phyloP scores from a whole-genome alignment of 2,113 vertebrate genomes.

The Phoxinus phoxinus region DNA sequence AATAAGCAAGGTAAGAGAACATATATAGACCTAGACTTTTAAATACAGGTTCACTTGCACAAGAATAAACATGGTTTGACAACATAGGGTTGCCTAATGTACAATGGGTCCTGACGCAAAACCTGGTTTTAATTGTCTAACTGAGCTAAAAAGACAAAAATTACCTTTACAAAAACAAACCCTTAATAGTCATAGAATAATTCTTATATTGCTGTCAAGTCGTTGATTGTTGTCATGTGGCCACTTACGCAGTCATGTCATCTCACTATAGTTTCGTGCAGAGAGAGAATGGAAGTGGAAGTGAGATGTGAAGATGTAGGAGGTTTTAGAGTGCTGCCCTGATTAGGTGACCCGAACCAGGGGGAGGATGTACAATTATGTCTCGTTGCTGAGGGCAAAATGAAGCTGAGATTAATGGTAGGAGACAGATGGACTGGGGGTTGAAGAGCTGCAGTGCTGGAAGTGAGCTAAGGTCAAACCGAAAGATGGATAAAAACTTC shows the following conservation, averaged over 20 bases:
- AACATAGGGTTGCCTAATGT: background rate
- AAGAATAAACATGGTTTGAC: background rate
- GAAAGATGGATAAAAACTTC: conserved; percentile 17
- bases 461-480: conserved; percentile 34
- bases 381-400: conserved; percentile 8
- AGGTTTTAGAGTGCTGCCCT: conserved; percentile 27
- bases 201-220: background rate
- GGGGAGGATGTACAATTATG: conserved; percentile 35
- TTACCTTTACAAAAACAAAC: background rate
- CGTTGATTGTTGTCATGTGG: background rate
- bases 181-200: background rate
- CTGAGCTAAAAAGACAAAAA: background rate
- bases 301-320: conserved; percentile 30
- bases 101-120: background rate
- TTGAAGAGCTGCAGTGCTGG: conserved; percentile 11
- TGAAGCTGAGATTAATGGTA: conserved; percentile 35
- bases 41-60: background rate
- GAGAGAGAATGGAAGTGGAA: background rate
- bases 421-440: conserved; percentile 38
- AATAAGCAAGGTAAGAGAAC: background rate
- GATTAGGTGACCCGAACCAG: conserved; percentile 17
- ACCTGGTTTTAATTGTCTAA: background rate
- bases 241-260: background rate
- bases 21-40: background rate
- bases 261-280: background rate